These are phyloP conservation scores for Penelope pileata DNA, from an alignment of 2,113 vertebrate genomes.

Conservation along the genomic window DNA sequence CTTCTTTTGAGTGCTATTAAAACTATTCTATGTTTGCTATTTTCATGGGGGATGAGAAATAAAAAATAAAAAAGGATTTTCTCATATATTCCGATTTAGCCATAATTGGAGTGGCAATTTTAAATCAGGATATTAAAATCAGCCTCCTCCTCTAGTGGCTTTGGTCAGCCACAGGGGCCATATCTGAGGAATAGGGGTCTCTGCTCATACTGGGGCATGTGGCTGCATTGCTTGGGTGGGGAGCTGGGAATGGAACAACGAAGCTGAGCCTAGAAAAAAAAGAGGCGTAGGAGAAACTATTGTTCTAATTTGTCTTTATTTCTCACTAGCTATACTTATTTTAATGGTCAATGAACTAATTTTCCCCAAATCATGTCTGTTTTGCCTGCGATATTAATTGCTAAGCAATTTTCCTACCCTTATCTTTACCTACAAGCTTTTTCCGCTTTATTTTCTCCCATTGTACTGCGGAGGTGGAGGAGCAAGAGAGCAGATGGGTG, in stretches of 20 bases:
- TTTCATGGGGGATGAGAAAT: background rate
- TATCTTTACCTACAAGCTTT: background rate
- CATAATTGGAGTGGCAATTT: background rate
- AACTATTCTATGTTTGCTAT: background rate
- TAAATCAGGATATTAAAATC: background rate
- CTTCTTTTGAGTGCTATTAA: background rate
- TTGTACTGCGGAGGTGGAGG: background rate
- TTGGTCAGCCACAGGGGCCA: background rate
- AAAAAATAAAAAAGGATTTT: background rate
- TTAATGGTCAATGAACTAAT: background rate
- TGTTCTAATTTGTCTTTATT: background rate
- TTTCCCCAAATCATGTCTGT: background rate
- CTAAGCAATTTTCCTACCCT: background rate
- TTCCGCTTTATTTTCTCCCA: background rate
- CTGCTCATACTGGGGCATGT: accelerated
- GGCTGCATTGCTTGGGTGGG: accelerated
- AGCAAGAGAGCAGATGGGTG: background rate
- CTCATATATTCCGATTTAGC: background rate
- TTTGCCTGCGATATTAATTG: background rate
- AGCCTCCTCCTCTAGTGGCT: accelerated
- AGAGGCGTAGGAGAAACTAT: background rate
- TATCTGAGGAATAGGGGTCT: accelerated
- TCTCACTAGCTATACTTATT: background rate
- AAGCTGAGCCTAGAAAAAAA: background rate
- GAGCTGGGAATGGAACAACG: background rate